phyloP scores from a whole-genome alignment of 2,888 invertebrate species.

The Lacanobia wlatinum region DNA sequence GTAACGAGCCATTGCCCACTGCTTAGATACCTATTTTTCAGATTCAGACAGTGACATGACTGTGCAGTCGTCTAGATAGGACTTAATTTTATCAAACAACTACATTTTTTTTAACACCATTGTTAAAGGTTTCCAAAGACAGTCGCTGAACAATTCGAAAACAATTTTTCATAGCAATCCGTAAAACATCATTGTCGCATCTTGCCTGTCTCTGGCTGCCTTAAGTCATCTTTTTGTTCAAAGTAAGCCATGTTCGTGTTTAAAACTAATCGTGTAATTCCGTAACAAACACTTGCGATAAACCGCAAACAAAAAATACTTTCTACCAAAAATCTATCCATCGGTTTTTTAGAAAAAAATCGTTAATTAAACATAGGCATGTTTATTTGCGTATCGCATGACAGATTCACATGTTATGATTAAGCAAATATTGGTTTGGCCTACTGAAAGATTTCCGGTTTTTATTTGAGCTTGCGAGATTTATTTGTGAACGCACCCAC shows the following conservation, averaged over 20 bases:
- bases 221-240: not conserved
- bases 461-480: slow-evolving; percentile 17
- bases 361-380: slow-evolving; percentile 14
- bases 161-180: too few relatives aligned
- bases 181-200: not conserved
- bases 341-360: slow-evolving; percentile 6
- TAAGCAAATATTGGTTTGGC: slow-evolving; percentile 40
- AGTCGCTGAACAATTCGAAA: too few relatives aligned
- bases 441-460: slow-evolving; percentile 21
- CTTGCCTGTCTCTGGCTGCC: not conserved
- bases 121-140: too few relatives aligned
- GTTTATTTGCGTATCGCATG: slow-evolving; percentile 36
- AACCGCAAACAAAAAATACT: not conserved
- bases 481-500: slow-evolving; percentile 21
- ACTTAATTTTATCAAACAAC: too few relatives aligned
- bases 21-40: too few relatives aligned
- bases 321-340: slow-evolving; percentile 5
- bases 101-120: too few relatives aligned
- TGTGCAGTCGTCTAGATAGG: too few relatives aligned
- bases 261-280: not conserved
- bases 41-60: too few relatives aligned
- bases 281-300: not conserved
- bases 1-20: too few relatives aligned
- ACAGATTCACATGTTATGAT: slow-evolving; percentile 45
- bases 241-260: not conserved